Conservation (phyloP, 1,140 invertebrate genomes). For the Himalopsyche phryganea region DNA sequence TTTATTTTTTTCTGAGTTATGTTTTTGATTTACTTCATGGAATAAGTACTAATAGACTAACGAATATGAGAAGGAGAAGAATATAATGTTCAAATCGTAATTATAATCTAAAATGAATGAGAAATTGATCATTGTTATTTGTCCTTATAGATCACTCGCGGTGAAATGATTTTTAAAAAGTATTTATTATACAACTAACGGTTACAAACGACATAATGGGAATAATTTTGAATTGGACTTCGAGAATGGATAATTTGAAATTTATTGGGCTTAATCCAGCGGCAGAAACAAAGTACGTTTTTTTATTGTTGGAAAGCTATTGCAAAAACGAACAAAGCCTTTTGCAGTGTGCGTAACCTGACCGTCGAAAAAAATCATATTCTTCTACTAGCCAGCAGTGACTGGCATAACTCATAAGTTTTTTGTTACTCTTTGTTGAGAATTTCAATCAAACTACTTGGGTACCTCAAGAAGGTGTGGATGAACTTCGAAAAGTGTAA, state of each 20-base stretch:
- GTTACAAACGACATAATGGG: too few species aligned
- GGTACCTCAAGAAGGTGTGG: slow-evolving; percentile 2
- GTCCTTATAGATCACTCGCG: too few species aligned
- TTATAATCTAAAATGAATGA: too few species aligned
- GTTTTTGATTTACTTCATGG: too few species aligned
- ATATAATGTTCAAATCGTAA: too few species aligned
- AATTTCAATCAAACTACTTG: slow-evolving; percentile 22
- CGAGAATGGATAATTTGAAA: slow-evolving; percentile 12
- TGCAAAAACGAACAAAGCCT: slow-evolving; percentile 14
- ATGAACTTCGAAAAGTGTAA: too few species aligned
- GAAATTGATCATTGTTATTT: too few species aligned
- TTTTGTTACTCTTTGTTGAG: slow-evolving; percentile 19
- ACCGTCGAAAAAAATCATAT: slow-evolving; percentile 1
- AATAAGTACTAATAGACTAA: too few species aligned
- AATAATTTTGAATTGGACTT: background rate
- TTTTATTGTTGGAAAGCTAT: slow-evolving; percentile 4
- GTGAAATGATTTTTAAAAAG: too few species aligned
- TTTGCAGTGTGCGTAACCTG: slow-evolving; percentile 5
- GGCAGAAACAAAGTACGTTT: slow-evolving; percentile 11
- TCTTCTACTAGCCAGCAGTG: background rate
- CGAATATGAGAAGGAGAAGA: too few species aligned
- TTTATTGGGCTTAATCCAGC: slow-evolving; percentile 12
- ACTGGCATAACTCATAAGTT: slow-evolving; percentile 19
- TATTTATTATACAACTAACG: too few species aligned
- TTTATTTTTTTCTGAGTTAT: too few species aligned